A percentile compares a stretch with the other conserved stretches of the same genome.
Conservation (phyloP, 2,888 invertebrate species). For the Dryomyza anilis region DNA sequence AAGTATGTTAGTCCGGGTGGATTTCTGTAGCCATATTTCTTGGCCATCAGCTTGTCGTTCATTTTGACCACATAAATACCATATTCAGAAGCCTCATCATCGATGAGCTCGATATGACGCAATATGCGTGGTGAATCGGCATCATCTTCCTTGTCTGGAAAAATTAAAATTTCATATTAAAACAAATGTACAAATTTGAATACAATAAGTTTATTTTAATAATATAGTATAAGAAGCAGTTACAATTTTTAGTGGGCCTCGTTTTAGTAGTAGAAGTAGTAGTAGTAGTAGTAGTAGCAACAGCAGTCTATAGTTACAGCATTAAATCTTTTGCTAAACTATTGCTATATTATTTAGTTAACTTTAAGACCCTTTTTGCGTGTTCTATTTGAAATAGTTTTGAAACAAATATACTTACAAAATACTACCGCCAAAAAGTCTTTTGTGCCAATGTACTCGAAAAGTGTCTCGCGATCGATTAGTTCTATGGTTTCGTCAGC, state of each 20-base stretch:
- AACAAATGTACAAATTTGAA: background rate
- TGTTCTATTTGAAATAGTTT: too few species aligned
- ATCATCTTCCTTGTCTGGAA: constrained; percentile 79
- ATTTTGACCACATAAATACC: constrained; percentile 90
- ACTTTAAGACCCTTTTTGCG: too few species aligned
- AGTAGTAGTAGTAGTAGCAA: too few species aligned
- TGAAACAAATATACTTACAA: constrained; percentile 71
- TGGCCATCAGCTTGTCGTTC: constrained; percentile 87
- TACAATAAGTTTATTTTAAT: background rate
- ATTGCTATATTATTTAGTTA: too few species aligned
- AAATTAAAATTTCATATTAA: background rate
- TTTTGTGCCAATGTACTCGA: constrained; percentile 84
- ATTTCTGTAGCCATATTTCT: constrained; percentile 88
- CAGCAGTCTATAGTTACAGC: too few species aligned
- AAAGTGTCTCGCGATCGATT: constrained; percentile 80
- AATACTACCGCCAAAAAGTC: constrained; percentile 91
- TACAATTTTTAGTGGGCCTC: constrained; percentile 56
- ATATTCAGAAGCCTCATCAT: constrained; percentile 89
- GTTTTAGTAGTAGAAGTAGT: too few species aligned
- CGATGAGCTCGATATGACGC: constrained; percentile 87
- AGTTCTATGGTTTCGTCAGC: constrained; percentile 91
- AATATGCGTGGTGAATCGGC: constrained; percentile 78
- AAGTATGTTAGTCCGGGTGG: constrained; percentile 92
- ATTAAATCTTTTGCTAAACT: too few species aligned
- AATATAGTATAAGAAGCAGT: too few species aligned